A percentile compares a stretch with the other conserved stretches of the same genome.
Conservation (phyloP, 2,888 invertebrate species). For the Incurvaria masculella region DNA sequence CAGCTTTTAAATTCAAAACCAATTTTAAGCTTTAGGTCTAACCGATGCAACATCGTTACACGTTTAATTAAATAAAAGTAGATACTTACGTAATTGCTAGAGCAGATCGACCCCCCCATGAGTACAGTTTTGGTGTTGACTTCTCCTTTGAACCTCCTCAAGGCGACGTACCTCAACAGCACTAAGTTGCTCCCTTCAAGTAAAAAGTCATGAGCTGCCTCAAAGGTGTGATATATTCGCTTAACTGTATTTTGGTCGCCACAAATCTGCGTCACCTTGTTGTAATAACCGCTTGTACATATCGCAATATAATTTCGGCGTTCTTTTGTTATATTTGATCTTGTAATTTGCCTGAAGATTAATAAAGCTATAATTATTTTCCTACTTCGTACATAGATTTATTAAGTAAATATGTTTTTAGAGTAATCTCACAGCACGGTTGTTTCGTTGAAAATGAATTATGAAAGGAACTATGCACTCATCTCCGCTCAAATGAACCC, state of each 20-base stretch:
- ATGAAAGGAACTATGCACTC: conserved; percentile 1
- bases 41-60: no score
- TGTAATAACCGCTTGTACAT: conserved; percentile 54
- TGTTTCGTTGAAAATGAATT: not conserved
- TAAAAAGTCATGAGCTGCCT: conserved; percentile 46
- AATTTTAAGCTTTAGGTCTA: no score
- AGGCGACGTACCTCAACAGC: conserved; percentile 57
- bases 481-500: not conserved
- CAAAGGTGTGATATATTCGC: conserved; percentile 49
- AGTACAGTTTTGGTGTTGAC: conserved; percentile 55
- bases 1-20: no score
- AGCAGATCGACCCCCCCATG: conserved; percentile 57
- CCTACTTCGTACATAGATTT: no score
- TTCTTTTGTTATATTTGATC: conserved; percentile 41
- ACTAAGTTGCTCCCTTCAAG: conserved; percentile 63
- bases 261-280: conserved; percentile 47
- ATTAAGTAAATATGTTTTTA: not conserved
- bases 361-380: no score
- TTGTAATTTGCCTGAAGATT: conserved; percentile 37
- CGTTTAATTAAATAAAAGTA: no score
- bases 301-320: conserved; percentile 53
- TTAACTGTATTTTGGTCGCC: conserved; percentile 41
- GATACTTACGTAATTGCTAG: conserved; percentile 59
- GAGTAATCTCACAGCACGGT: not conserved
- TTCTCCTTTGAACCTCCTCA: conserved; percentile 49